Evolutionary conservation across 2,113 vertebrate species (phyloP).

Genomic region (Odobenus rosmarus): DNA sequence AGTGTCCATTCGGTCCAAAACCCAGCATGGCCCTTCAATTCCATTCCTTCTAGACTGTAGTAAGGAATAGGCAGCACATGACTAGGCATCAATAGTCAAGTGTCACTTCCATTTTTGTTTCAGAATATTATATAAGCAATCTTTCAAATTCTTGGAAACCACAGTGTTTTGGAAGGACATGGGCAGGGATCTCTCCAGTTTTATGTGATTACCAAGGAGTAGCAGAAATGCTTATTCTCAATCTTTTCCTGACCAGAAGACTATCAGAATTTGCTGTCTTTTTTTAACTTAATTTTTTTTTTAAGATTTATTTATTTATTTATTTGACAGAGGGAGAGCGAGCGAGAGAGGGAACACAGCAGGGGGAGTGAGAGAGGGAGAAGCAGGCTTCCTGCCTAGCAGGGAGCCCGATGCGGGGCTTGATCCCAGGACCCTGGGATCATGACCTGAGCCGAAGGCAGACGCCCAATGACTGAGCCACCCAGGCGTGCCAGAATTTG

Average conservation of each 20-base stretch:
- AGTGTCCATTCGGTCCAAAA: not conserved
- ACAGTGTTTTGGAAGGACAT: not conserved
- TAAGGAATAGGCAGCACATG: not conserved
- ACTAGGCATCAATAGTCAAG: not conserved
- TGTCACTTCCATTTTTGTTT: not conserved
- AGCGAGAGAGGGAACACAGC: too few relatives aligned
- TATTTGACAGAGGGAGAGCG: too few relatives aligned
- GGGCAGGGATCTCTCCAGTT: not conserved
- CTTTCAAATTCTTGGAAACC: slow-evolving; percentile 29
- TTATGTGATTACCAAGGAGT: not conserved
- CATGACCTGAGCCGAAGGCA: too few relatives aligned
- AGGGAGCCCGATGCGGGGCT: too few relatives aligned
- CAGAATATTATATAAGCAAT: not conserved
- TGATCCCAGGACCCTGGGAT: too few relatives aligned
- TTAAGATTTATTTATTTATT: too few relatives aligned
- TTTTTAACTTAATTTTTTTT: not conserved
- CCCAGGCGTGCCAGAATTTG: not conserved
- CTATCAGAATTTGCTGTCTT: not conserved
- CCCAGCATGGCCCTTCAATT: not conserved
- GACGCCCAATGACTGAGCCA: too few relatives aligned
- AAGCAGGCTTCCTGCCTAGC: too few relatives aligned
- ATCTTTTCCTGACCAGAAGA: not conserved
- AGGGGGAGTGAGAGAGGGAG: too few relatives aligned
- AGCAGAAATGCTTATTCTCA: not conserved
- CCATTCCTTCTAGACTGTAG: not conserved